Evolutionary conservation across 2,797 vertebrate species (phyloP), one percentile per base, ranked within the genome.

Genomic region (Mastacembelus armatus): DNA sequence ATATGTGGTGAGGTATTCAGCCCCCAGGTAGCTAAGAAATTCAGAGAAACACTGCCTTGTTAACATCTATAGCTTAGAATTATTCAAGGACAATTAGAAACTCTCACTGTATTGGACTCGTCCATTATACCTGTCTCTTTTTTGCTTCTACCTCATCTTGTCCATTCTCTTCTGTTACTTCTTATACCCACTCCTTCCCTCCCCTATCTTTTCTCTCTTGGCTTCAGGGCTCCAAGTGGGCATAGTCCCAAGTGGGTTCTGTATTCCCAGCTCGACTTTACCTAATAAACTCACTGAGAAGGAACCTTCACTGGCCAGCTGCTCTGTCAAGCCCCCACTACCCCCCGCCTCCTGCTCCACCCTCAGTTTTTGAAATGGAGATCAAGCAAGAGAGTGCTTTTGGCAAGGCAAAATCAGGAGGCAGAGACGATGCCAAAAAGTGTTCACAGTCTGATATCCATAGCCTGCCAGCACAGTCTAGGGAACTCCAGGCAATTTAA

Each of bases 361-460:
- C 38, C 47, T 61, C 21, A 32, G 61, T 74, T 86, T 90, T 89
- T 89, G 80, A 89, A 80, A 87, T 90, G 85, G 80, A 89, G 88
- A 90, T 89, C 59, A 76, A 70, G 56, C 65, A 43, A 60, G 32
- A 67, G 75, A 61, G 63, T 15, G 44, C 62, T 73, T 86, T 86
- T 91, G 83, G 77, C 81, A 71, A 47, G 48, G 45, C 11, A 8
- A 72, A 67, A 89, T 79, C 63, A 74, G 66, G 42, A 75, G 69
- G 40, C 39, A 39, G 14, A n/a, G 48, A 45, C 55, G 64, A 70
- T 78, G 80, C 74, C 78, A 81, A 64, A 73, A 74, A 67, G 62
- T 67, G 47, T 66, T 77, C 63, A 45, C 56, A 79, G 68, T 57
- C 66, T 79, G 56, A 64, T 57, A 62, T 71, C 50, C 43, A 76